Evolutionary conservation across 2,888 invertebrate species (phyloP).

Genomic region (Norana najaformis): DNA sequence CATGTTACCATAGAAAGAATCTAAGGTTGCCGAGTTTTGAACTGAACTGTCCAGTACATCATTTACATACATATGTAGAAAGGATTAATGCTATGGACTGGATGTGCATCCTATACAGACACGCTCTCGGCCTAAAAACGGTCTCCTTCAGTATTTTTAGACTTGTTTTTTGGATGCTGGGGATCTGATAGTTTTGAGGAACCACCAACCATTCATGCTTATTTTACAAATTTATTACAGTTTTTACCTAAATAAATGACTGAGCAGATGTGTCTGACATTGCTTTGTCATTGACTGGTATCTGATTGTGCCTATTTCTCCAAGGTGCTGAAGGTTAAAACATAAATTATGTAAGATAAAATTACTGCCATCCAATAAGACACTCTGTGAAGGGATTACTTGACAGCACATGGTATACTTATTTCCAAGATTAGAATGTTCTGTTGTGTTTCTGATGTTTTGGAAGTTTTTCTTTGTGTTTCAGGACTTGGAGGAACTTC

Average conservation of each 20-base stretch:
- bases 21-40: not conserved
- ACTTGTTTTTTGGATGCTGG: no score
- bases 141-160: no score
- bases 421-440: not conserved
- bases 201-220: no score
- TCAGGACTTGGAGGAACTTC: constrained; percentile 22
- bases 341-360: not conserved
- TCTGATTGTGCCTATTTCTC: no score
- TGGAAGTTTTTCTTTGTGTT: not conserved
- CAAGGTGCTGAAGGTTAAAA: not conserved
- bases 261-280: no score
- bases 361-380: not conserved
- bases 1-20: not conserved
- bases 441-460: no score
- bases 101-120: no score
- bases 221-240: not conserved
- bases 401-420: not conserved
- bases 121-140: no score
- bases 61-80: no score
- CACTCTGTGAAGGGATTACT: not conserved
- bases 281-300: not conserved
- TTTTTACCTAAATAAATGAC: constrained; percentile 1
- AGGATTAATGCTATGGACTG: no score
- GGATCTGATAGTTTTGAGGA: no score
- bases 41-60: no score